A percentile compares a stretch with the other conserved stretches of the same genome.
Conservation (phyloP, 2,888 invertebrate species). For the Bombylius discolor region DNA sequence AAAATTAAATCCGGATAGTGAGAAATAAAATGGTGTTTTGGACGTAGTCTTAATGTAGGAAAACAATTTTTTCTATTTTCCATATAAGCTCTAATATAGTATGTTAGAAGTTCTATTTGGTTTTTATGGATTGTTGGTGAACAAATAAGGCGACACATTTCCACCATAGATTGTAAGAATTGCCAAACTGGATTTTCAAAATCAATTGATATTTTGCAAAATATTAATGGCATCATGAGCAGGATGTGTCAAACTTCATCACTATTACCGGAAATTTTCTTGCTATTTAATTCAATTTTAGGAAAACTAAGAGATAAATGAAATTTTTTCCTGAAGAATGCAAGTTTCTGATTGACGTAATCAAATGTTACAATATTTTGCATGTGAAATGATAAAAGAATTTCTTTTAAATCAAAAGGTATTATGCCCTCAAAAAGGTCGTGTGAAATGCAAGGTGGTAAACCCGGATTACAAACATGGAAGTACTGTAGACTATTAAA, state of each 20-base stretch:
- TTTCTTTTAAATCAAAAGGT: slow-evolving; percentile 16
- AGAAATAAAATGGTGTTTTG: slow-evolving; percentile 13
- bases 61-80: slow-evolving; percentile 7
- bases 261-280: slow-evolving; percentile 4
- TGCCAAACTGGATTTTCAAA: background rate
- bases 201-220: background rate
- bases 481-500: slow-evolving; percentile 18
- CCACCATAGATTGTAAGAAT: background rate
- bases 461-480: slow-evolving; percentile 15
- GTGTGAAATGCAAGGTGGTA: slow-evolving; percentile 18
- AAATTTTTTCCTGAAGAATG: slow-evolving; percentile 1
- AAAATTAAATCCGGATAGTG: slow-evolving; percentile 12
- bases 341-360: background rate
- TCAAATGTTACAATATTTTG: background rate
- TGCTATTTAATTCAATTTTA: slow-evolving; percentile 1
- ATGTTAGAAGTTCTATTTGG: background rate
- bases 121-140: background rate
- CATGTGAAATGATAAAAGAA: slow-evolving; percentile 14
- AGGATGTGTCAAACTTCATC: slow-evolving; percentile 1
- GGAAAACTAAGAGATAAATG: slow-evolving; percentile 2
- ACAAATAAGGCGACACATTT: slow-evolving; percentile 2
- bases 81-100: background rate
- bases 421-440: slow-evolving; percentile 20
- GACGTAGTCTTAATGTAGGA: slow-evolving; percentile 7
- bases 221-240: background rate